Base-by-base conservation (phyloP, 2,113 vertebrate species). In the Callipepla squamata region DNA sequence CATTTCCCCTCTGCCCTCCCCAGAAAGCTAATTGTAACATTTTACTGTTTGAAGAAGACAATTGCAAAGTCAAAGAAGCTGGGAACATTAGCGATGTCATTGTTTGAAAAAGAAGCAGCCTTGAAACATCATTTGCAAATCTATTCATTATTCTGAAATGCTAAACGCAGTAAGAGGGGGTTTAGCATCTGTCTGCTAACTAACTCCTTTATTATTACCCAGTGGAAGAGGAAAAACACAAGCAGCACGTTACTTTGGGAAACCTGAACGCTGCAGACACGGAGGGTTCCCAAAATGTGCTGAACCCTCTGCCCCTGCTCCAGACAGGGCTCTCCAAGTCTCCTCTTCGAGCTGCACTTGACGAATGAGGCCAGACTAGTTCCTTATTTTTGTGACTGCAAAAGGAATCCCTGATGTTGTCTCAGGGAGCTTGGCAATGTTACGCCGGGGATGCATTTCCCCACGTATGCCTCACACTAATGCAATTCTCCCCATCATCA, bases 111-210 rank as follows among this genome's bases (percentile, higher is more conserved):
- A 91, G 83, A 92, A 96, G 85, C 89, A 90, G 94, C 74, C 95
- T 89, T 83, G 93, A 97, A 97, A 96, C 83, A 95, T 93, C 72
- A 89, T 16, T 94, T 96, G 96, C 90, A 96, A 96, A 97, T 93
- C 92, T 92, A 93, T 96, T 97, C 95, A 93, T 97, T 97, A 95
- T 95, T 96, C 91, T 94, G 94, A 96, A 97, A 90, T 36, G 62
- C 91, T 36, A 74, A 95, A 95, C 26, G 92, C 94, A 90, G 87
- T 65, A 87, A 87, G 92, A 95, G 94, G 5, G 11, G 79, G 30
- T 73, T 95, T 89, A 61, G 95, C 96, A 95, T 95, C 96, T 96
- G 96, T 93, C 93, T 97, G 93, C 94, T 96, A 76, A 79, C 94
- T 90, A 66, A 89, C 89, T 97, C 87, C 92, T 83, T 74, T 19